Base-by-base conservation (phyloP, 2,888 invertebrate genomes). In the Pteria penguin region DNA sequence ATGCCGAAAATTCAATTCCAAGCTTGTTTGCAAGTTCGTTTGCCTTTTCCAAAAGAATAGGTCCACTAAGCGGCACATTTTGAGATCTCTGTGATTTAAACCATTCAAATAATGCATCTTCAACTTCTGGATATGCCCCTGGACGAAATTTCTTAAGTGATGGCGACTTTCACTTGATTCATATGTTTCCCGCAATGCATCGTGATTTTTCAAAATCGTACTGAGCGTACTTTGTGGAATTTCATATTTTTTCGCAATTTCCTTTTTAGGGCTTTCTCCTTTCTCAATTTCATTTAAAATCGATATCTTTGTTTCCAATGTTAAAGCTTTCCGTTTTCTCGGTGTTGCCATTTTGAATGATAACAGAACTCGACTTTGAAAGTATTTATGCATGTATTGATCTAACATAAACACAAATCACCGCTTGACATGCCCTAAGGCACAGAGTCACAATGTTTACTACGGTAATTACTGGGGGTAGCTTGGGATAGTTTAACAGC, bases 171-270 rank as follows among this genome's bases (percentile, higher is more conserved):
- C 45, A 36, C 14, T 36, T 11, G 8, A 5, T 36, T 36, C 45
- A 36, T 36, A 36, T 14, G 14, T 11, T 14, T 36, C 45, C 14
- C 45, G 45, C 14, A 36, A 57, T 57, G 5, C n/a, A 14, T n/a
- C 22, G 5, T 57, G 57, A 57, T 57, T 57, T 14, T 22, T 57
- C 22, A 57, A 57, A n/a, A 57, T 57, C 24, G 57, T 57, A 57
- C 57, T 57, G 5, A n/a, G 24, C 5, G 57, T n/a, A n/a, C 24
- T 57, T 57, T 57, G 57, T 57, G 57, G 57, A 57, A 57, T 57
- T 5, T 22, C 57, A 22, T 14, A 57, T 57, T 14, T n/a, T n/a
- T 57, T 57, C 5, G 57, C 24, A 57, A 57, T 57, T 14, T 57
- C 57, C 22, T 57, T 57, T 22, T 57, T 57, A 5, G 14, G 45